Conservation (phyloP, 1,140 invertebrate species). For the Bombus breviceps region DNA sequence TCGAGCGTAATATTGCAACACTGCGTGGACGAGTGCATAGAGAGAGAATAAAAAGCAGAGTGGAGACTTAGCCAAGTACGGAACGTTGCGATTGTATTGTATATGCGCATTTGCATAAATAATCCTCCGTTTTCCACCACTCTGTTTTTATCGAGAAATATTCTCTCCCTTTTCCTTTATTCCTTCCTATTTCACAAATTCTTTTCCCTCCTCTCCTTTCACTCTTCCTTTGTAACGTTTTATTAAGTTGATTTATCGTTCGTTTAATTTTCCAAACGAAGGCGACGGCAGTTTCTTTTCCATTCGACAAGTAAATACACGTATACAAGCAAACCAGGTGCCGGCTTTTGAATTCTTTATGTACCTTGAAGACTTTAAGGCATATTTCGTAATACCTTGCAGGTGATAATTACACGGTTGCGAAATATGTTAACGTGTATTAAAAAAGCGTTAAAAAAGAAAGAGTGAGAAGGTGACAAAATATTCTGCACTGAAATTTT, state of each 20-base stretch:
- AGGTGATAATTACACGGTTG: constrained; percentile 32
- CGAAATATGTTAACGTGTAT: neutral
- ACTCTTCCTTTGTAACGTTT: neutral
- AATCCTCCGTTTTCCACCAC: neutral
- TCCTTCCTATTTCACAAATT: neutral
- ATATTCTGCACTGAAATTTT: neutral
- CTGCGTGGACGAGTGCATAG: constrained; percentile 11
- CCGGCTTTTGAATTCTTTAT: constrained; percentile 24
- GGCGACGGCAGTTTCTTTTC: neutral
- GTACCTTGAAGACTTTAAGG: constrained; percentile 16
- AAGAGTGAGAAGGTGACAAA: neutral
- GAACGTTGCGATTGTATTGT: no score
- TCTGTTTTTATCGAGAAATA: neutral
- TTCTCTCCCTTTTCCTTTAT: neutral
- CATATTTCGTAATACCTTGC: neutral
- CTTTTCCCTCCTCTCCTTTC: neutral
- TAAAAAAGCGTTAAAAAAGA: no score
- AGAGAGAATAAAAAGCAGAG: neutral
- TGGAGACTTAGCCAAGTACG: neutral
- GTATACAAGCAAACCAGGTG: neutral
- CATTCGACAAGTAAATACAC: neutral
- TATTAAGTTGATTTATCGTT: constrained; percentile 22
- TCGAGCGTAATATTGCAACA: constrained; percentile 4
- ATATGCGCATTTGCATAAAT: constrained; percentile 36
- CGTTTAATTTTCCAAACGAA: constrained; percentile 27